These are phyloP conservation scores for Tiaroga cobitis DNA, from an alignment of 2,797 vertebrate genomes.

Conservation along the genomic window DNA sequence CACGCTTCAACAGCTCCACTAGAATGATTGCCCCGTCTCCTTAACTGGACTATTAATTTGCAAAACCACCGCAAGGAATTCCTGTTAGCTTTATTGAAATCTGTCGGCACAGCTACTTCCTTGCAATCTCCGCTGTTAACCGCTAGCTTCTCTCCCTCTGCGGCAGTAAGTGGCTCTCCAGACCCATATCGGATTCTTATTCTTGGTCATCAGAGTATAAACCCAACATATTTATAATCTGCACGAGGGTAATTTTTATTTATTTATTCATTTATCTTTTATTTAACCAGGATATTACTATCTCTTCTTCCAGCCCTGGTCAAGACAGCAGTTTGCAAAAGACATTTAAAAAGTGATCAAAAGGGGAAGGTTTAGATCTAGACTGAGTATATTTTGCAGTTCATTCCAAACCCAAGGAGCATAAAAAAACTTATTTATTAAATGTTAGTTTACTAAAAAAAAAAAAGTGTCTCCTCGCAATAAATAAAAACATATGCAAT, in stretches of 20 bases:
- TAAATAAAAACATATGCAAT: background rate
- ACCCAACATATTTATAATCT: conserved; percentile 3
- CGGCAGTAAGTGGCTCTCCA: conserved; percentile 49
- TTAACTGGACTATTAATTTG: conserved; percentile 58
- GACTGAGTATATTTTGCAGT: background rate
- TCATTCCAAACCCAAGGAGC: background rate
- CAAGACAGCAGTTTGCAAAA: background rate
- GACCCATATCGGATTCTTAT: conserved; percentile 34
- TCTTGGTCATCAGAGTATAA: background rate
- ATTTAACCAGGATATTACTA: background rate
- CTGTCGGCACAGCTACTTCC: conserved; percentile 53
- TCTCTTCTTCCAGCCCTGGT: background rate
- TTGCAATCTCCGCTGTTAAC: conserved; percentile 50
- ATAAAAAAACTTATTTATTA: background rate
- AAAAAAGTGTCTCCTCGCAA: background rate
- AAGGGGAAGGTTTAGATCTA: too few species aligned
- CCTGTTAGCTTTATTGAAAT: conserved; percentile 62
- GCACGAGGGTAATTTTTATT: background rate
- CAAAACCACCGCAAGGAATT: conserved; percentile 56
- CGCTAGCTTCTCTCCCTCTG: conserved; percentile 33
- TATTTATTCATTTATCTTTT: background rate
- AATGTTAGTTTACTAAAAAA: background rate
- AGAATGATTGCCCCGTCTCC: conserved; percentile 56
- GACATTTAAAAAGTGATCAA: background rate
- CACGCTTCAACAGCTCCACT: conserved; percentile 47